Percentiles rank a stretch among this genome's conserved stretches.
These are phyloP conservation scores for Ia io DNA, from an alignment of 2,113 vertebrate species.

Conservation along the genomic window DNA sequence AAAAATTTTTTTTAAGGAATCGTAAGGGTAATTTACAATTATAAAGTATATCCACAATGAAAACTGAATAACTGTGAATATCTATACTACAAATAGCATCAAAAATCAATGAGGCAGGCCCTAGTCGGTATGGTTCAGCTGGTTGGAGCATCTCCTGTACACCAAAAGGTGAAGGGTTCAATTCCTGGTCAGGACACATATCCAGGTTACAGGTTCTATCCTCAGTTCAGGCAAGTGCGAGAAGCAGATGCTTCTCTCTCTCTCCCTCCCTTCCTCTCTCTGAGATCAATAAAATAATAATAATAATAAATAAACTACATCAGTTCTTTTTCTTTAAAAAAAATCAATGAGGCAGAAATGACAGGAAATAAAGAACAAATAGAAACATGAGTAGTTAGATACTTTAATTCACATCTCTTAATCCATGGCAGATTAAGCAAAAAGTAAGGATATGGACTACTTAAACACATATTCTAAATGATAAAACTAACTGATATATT, in stretches of 20 bases:
- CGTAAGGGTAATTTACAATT: not conserved
- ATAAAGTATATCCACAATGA: constrained; percentile 6
- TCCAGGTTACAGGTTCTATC: not conserved
- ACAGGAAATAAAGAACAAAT: not conserved
- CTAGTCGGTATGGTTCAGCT: not conserved
- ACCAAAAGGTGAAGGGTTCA: not conserved
- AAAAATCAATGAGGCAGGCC: not conserved
- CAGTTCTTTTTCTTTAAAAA: not conserved
- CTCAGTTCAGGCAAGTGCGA: not conserved
- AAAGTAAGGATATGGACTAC: not conserved
- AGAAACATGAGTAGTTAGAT: not conserved
- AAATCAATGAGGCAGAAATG: constrained; percentile 4
- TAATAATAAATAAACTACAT: not conserved
- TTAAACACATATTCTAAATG: not conserved
- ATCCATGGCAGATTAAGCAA: not conserved
- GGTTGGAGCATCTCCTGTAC: not conserved
- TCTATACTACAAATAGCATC: not conserved
- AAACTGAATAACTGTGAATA: not conserved
- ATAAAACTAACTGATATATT: not conserved
- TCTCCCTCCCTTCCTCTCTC: not conserved
- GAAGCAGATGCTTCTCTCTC: no score
- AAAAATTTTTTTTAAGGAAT: not conserved
- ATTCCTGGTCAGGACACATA: not conserved
- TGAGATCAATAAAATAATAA: not conserved
- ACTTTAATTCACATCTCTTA: not conserved